Base-by-base conservation (phyloP, 2,888 invertebrate species). In the Yponomeuta cagnagella region DNA sequence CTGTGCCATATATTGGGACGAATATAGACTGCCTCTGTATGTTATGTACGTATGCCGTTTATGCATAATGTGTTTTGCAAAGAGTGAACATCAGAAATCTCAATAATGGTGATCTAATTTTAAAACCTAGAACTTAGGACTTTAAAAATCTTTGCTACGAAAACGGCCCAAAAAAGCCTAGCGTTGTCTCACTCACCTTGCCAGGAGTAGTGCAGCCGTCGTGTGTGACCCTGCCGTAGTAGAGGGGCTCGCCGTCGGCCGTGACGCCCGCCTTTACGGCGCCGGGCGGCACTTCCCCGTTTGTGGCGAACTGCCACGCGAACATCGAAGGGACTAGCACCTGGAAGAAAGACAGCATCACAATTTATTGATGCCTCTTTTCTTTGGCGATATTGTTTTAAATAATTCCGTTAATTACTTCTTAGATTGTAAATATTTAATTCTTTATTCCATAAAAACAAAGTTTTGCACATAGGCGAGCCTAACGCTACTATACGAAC, bases 191-290 rank as follows among this genome's bases (percentile, higher is more conserved):
- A 52, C 52, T 58, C 15, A 95, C 94, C 93, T 96, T 96, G 80
- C 96, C 96, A 72, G 95, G 90, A 12, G 95, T 95, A 73, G 94
- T 92, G 77, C 94, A 93, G 12, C 95, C 95, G 74, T 94, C 93
- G 74, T 94, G 94, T 58, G 93, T 90, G 70, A 94, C 94, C 73
- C 96, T 93, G 10, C 95, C 96, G 74, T 93, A 93, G 88, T 94
- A 96, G 63, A 96, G 87, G 52, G 93, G 90, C 84, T 96, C 95
- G 10, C 95, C 95, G 73, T 94, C 94, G 68, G 88, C 82, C 0
- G 94, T 95, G 73, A 92, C 86, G 30, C 96, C 96, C 0, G 94
- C 94, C 68, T 93, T 92, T 1, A 96, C 93, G 0, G 96, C 95
- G 63, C 94, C 94, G 0, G 89, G 81, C 0, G 96, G 96, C 6